Conservation (phyloP, 2,888 invertebrate species). For the Gasteruption jaculator region DNA sequence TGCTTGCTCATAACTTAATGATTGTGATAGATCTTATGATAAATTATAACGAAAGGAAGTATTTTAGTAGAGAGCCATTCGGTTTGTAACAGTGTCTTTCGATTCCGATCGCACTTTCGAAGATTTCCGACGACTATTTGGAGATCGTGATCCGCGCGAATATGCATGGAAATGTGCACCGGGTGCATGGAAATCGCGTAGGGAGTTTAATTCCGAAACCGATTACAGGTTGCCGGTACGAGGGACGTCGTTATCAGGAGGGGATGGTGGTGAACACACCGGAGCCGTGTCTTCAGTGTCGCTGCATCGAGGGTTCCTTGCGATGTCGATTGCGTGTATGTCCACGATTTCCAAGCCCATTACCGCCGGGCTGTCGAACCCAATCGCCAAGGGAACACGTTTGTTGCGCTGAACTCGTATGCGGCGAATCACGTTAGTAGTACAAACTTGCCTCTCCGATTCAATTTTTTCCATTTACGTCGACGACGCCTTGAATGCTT, state of each 20-base stretch:
- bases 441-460: slow-evolving; percentile 28
- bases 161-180: no score
- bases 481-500: no score
- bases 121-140: no score
- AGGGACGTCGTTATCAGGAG: slow-evolving; percentile 64
- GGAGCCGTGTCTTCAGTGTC: slow-evolving; percentile 76
- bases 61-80: no score
- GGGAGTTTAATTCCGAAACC: no score
- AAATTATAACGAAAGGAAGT: no score
- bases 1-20: no score
- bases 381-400: slow-evolving; percentile 60
- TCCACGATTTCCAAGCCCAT: slow-evolving; percentile 69
- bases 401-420: slow-evolving; percentile 77
- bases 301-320: slow-evolving; percentile 68
- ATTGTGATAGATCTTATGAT: no score
- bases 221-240: slow-evolving; percentile 67
- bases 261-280: slow-evolving; percentile 64
- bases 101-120: no score
- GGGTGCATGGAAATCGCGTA: no score
- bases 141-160: no score
- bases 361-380: slow-evolving; percentile 67
- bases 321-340: slow-evolving; percentile 76
- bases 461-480: slow-evolving; percentile 11
- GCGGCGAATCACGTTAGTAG: slow-evolving; percentile 59
- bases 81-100: no score